Base-by-base conservation (phyloP, 2,797 vertebrate species). In the Dendrocincla tyrannina region DNA sequence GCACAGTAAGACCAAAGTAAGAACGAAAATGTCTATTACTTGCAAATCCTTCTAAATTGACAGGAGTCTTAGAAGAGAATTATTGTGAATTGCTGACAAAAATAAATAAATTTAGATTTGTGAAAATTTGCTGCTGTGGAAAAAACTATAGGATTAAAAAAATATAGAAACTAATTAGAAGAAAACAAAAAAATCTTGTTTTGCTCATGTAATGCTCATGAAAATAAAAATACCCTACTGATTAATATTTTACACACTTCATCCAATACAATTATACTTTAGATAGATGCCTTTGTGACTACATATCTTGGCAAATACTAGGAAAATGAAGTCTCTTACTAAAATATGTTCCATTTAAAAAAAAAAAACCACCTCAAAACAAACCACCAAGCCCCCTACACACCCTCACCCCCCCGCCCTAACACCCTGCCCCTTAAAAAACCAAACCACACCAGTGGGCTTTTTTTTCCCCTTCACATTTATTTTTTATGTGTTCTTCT, bases 371-470 rank as follows among this genome's bases (percentile, higher is more conserved):
- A 2, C 7, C 41, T 17, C 18, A 18, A 30, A 39, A 52, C 50
- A 52, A 52, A 32, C 17, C 22, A 33, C 7, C 15, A 52, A 42
- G 1, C 3, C 4, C 4, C n/a, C n/a, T n/a, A n/a, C n/a, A n/a
- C n/a, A n/a, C 4, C 7, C 10, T 5, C 7, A 8, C 11, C 32
- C 2, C 4, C 46, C 46, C 23, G 8, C 13, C 24, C 24, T 24
- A 22, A 11, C 44, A 20, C 35, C 11, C 17, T 28, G 8, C 6
- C 33, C 58, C 17, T 5, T 13, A 19, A 42, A 11, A 3, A 0
- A 3, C 2, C 24, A 35, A 50, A 59, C 1, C 2, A 7, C 3
- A 49, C 6, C 3, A 49, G 7, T 25, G 13, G 5, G 1, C 0
- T 7, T 44, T 86, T 86, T 30, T 11, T 5, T 3, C 5, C 20